phyloP scores from a whole-genome alignment of 2,888 invertebrate genomes.

The Masnerella sp. region DNA sequence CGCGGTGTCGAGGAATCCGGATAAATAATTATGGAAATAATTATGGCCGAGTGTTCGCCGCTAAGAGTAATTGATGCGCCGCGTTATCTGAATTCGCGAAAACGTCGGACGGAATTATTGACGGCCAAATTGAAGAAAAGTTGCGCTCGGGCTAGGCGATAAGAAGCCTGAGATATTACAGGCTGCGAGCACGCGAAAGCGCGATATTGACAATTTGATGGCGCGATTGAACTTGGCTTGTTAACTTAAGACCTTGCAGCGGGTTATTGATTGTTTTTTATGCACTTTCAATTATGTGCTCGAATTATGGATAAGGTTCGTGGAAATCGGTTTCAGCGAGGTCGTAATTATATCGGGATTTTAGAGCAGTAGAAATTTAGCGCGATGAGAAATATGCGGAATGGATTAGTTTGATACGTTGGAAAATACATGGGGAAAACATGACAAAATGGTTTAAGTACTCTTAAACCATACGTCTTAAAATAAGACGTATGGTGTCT shows the following conservation, averaged over 20 bases:
- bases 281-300: no score
- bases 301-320: no score
- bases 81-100: slow-evolving; percentile 14
- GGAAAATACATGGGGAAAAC: no score
- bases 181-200: slow-evolving; percentile 21
- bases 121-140: slow-evolving; percentile 15
- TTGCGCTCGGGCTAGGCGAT: background rate
- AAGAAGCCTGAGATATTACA: slow-evolving; percentile 10
- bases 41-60: background rate
- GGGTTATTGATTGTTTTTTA: slow-evolving; percentile 6
- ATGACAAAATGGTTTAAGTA: no score
- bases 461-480: no score
- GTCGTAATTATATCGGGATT: no score
- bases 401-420: no score
- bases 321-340: no score
- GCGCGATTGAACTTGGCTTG: slow-evolving; percentile 9
- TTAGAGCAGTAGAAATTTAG: no score
- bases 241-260: background rate
- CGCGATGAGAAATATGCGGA: no score
- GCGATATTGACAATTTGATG: slow-evolving; percentile 14
- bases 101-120: background rate
- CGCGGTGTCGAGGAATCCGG: slow-evolving; percentile 11
- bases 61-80: slow-evolving; percentile 13
- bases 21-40: slow-evolving; percentile 30
- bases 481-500: no score